phyloP scores from a whole-genome alignment of 2,797 vertebrate genomes.

The Sternotherus odoratus region DNA sequence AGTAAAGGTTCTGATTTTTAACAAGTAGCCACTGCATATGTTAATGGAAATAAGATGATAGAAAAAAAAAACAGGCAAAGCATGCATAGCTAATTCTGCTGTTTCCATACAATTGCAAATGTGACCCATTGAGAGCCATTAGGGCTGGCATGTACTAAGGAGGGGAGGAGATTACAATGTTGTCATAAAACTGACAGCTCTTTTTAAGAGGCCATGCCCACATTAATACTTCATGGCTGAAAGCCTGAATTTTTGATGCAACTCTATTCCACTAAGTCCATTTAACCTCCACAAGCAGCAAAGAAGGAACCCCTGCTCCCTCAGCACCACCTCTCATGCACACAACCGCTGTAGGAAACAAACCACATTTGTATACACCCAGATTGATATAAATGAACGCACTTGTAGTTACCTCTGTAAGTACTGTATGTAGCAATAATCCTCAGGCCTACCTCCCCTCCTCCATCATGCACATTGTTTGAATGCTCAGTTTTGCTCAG shows the following conservation, averaged over 20 bases:
- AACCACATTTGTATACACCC: background rate
- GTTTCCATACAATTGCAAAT: background rate
- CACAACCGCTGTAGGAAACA: slow-evolving; percentile 51
- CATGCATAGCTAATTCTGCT: background rate
- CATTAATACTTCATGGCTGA: background rate
- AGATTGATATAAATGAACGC: background rate
- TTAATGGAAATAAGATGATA: background rate
- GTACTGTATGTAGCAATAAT: background rate
- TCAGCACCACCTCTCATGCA: slow-evolving; percentile 9
- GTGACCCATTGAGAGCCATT: background rate
- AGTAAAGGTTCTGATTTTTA: background rate
- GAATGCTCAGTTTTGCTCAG: background rate
- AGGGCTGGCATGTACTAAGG: background rate
- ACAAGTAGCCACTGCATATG: background rate
- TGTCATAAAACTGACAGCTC: background rate
- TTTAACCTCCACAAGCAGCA: background rate
- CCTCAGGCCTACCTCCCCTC: background rate
- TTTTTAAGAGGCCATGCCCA: background rate
- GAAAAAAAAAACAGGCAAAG: background rate
- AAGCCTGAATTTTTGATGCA: background rate
- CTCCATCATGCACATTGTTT: background rate
- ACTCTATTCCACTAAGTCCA: background rate
- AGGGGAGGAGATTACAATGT: background rate
- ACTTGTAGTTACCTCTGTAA: rapidly evolving
- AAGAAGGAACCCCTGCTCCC: slow-evolving; percentile 42